Evolutionary conservation across 2,797 vertebrate genomes (phyloP).

Genomic region (Poeciliopsis gracilis): DNA sequence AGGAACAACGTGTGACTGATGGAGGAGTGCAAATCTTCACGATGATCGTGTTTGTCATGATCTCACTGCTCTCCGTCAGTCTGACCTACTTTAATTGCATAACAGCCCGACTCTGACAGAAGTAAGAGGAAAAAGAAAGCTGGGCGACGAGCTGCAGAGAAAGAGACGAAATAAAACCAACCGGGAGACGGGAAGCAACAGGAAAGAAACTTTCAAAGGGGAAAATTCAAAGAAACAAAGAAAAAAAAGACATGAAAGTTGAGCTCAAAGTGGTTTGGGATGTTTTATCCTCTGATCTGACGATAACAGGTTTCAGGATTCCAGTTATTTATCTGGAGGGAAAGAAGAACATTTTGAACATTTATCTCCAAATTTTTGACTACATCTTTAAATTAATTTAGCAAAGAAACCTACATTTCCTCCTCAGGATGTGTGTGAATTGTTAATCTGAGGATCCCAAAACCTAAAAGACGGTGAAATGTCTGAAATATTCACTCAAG

Average conservation of each 20-base stretch:
- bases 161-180: not conserved
- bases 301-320: not conserved
- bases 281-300: constrained; percentile 1
- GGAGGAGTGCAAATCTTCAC: constrained; percentile 13
- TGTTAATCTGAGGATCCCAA: not conserved
- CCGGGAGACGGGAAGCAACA: not conserved
- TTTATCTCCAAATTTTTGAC: not conserved
- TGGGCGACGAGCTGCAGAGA: not conserved
- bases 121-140: constrained; percentile 8
- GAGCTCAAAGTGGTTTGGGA: not conserved
- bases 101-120: constrained; percentile 14
- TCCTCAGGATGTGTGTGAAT: not conserved
- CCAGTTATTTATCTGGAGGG: not conserved
- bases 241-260: constrained; percentile 1
- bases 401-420: not conserved
- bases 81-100: constrained; percentile 45
- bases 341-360: not conserved
- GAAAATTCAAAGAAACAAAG: constrained; percentile 4
- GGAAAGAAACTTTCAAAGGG: not conserved
- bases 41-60: constrained; percentile 29
- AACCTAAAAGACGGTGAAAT: not conserved
- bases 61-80: constrained; percentile 29
- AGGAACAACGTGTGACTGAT: not conserved
- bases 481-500: not conserved
- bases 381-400: not conserved